Conservation (phyloP, 2,113 vertebrate genomes). For the Siniperca knerii region DNA sequence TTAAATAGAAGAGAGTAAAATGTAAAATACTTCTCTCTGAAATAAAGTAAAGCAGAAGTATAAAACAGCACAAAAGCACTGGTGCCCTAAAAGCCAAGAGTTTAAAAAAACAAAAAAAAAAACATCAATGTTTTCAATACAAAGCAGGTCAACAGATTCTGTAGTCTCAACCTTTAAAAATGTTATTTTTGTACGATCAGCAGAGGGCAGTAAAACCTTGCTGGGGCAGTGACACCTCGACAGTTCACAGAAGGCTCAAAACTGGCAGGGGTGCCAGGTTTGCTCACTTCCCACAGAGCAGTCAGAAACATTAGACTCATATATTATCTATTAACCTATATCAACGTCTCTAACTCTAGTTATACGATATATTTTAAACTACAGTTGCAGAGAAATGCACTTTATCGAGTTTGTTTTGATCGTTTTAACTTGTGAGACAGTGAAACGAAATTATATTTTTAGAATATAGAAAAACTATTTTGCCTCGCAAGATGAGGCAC, state of each 20-base stretch:
- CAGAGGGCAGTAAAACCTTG: slow-evolving; percentile 30
- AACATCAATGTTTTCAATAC: not conserved
- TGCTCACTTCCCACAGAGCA: not conserved
- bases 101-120: not conserved
- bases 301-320: not conserved
- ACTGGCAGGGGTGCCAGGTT: slow-evolving; percentile 49
- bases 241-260: not conserved
- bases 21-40: not conserved
- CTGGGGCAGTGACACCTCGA: not conserved
- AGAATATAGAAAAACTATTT: not conserved
- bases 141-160: not conserved
- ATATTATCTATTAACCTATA: not conserved
- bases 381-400: no score
- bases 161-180: not conserved
- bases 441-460: not conserved
- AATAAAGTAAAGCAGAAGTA: not conserved
- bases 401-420: not conserved
- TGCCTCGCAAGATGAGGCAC: not conserved
- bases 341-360: not conserved
- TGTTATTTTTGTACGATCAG: not conserved
- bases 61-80: not conserved
- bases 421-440: not conserved
- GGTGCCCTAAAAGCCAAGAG: not conserved
- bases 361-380: not conserved
- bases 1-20: not conserved